These are phyloP conservation scores for Diachasmimorpha longicaudata DNA, from an alignment of 1,140 invertebrate species.

Conservation along the genomic window DNA sequence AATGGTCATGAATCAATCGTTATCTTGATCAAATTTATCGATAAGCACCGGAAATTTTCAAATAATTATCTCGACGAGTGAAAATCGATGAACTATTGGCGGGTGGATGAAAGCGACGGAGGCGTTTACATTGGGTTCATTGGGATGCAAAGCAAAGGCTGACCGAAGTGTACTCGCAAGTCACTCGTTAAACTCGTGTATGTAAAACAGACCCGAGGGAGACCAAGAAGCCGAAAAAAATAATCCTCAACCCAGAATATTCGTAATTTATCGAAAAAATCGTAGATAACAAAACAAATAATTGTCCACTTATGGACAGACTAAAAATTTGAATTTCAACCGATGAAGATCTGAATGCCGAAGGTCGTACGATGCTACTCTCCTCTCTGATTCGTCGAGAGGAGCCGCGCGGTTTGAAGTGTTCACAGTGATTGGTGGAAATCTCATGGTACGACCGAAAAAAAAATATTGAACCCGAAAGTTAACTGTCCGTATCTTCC, in stretches of 20 bases:
- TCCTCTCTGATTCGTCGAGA: neutral
- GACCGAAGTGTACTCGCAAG: conserved; percentile 35
- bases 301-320: neutral
- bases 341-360: neutral
- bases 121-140: conserved; percentile 28
- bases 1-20: neutral
- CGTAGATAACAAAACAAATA: neutral
- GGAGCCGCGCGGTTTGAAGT: neutral
- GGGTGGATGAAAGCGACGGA: neutral
- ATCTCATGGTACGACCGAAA: neutral
- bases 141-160: conserved; percentile 43
- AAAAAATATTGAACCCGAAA: neutral
- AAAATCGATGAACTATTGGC: neutral
- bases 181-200: conserved; percentile 30
- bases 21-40: neutral
- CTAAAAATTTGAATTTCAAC: no score
- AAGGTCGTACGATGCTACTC: neutral
- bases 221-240: neutral
- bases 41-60: neutral
- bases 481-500: neutral
- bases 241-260: no score
- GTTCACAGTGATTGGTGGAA: neutral
- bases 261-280: no score
- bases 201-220: neutral
- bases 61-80: neutral